Base-by-base conservation (phyloP, 2,797 vertebrate species). In the Sciurus vulgaris region DNA sequence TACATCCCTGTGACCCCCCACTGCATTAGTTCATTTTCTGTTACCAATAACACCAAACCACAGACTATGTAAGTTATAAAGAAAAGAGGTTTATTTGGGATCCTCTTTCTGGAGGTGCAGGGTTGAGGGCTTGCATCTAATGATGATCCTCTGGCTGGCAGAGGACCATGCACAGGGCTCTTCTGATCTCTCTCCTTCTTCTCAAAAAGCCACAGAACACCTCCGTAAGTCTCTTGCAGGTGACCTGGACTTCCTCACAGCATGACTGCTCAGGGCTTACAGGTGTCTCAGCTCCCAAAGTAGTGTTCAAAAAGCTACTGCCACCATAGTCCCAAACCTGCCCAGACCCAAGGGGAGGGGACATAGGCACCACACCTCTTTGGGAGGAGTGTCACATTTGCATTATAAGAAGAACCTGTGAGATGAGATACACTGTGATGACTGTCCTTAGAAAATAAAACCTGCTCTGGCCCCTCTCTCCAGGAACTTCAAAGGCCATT, bases 1-100 rank as follows among this genome's bases (percentile, higher is more conserved):
- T 81, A 28, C 6, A 51, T 22, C 24, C 1, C 0, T n/a, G 0
- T 1, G 0, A 3, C 5, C 94, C 49, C 61, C 13, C 38, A 33
- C 51, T 63, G 9, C 17, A 33, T 30, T 7, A 26, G 33, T n/a
- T 67, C 20, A 12, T 22, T 69, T 69, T 67, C 56, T 76, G 47
- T 65, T 56, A 47, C 30, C 30, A 24, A 30, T 11, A 38, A 49
- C 72, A 77, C 14, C 44, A 59, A 56, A 70, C 12, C 35, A n/a
- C 24, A 28, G n/a, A 78, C 24, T 38, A n/a, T 2, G 44, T 47
- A 10, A 76, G 41, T 30, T 33, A 47, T 49, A 30, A 49, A 76
- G 44, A 49, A 76, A 84, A 76, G 81, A 76, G 22, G 24, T 76
- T 54, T 65, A n/a, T 33, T 74, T 51, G 9, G 70, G 59, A 56